Percentiles rank a stretch among this genome's conserved stretches.
Conservation (phyloP, 2,797 vertebrate genomes). For the Lophotriccus pileatus region DNA sequence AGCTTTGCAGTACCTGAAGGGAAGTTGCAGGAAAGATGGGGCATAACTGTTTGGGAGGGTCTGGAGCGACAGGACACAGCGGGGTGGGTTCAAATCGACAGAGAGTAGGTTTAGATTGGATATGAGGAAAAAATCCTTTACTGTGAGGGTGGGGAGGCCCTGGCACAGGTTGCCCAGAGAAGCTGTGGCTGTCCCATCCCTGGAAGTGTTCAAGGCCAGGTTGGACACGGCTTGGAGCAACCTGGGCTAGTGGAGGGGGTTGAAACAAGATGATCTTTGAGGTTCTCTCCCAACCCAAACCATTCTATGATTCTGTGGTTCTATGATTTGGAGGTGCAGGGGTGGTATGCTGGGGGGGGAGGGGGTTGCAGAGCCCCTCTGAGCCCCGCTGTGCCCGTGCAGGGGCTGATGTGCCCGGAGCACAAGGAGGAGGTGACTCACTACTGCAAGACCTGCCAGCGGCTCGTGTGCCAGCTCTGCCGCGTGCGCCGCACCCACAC, state of each 20-base stretch:
- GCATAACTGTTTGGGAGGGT: no score
- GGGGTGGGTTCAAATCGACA: no score
- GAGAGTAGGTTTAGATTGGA: neutral
- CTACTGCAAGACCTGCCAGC: slow-evolving; percentile 92
- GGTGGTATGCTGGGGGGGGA: no score
- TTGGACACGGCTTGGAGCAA: neutral
- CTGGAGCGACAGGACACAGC: no score
- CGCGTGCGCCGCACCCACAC: slow-evolving; percentile 89
- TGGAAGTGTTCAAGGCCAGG: neutral
- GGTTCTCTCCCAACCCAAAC: neutral
- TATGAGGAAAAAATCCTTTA: neutral
- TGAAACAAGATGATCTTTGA: neutral
- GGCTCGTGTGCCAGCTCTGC: slow-evolving; percentile 89
- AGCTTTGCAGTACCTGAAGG: no score
- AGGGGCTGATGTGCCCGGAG: slow-evolving; percentile 93
- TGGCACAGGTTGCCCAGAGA: neutral
- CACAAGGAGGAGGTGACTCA: slow-evolving; percentile 93
- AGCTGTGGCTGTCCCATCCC: neutral
- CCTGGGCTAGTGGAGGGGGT: neutral
- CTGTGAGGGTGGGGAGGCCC: no score
- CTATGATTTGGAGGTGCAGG: neutral
- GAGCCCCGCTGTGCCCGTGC: neutral
- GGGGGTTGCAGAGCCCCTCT: fast-evolving
- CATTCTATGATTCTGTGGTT: neutral
- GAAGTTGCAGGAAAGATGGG: no score